Evolutionary conservation across 2,797 vertebrate species (phyloP).

Genomic region (Microcaecilia unicolor): DNA sequence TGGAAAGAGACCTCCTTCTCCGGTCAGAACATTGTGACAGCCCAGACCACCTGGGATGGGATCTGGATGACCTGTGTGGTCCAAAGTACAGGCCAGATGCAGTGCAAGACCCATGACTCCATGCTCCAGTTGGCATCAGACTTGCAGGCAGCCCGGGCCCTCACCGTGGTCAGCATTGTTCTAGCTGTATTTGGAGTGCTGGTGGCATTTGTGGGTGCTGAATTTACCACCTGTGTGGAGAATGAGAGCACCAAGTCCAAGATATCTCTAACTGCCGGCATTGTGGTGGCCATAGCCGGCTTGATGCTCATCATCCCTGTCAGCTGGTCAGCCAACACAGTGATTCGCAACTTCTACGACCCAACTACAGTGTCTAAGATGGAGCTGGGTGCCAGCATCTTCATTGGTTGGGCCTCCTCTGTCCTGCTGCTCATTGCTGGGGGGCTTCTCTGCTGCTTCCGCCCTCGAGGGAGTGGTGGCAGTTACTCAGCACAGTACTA

Average conservation of each 20-base stretch:
- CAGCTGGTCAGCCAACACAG: constrained; percentile 54
- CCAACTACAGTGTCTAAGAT: constrained; percentile 20
- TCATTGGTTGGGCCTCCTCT: constrained; percentile 53
- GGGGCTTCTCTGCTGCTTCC: constrained; percentile 59
- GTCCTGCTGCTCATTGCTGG: constrained; percentile 49
- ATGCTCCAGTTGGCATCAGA: constrained; percentile 60
- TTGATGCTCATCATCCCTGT: constrained; percentile 56
- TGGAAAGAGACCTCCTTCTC: constrained; percentile 89
- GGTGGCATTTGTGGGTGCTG: constrained; percentile 47
- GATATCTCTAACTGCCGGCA: constrained; percentile 45
- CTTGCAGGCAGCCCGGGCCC: constrained; percentile 55
- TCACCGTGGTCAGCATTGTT: constrained; percentile 57
- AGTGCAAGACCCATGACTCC: constrained; percentile 88
- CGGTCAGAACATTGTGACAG: constrained; percentile 86
- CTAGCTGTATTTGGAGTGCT: constrained; percentile 41
- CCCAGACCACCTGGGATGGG: constrained; percentile 83
- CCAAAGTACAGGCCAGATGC: constrained; percentile 85
- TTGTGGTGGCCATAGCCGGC: constrained; percentile 47
- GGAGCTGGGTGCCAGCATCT: constrained; percentile 60
- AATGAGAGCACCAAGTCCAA: constrained; percentile 54
- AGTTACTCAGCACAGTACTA: constrained; percentile 53
- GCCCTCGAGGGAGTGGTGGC: constrained; percentile 24
- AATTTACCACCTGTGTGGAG: constrained; percentile 59
- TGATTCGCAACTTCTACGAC: constrained; percentile 41
- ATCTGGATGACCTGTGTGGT: constrained; percentile 89